phyloP scores from a whole-genome alignment of 2,113 vertebrate species.

The Bos javanicus region DNA sequence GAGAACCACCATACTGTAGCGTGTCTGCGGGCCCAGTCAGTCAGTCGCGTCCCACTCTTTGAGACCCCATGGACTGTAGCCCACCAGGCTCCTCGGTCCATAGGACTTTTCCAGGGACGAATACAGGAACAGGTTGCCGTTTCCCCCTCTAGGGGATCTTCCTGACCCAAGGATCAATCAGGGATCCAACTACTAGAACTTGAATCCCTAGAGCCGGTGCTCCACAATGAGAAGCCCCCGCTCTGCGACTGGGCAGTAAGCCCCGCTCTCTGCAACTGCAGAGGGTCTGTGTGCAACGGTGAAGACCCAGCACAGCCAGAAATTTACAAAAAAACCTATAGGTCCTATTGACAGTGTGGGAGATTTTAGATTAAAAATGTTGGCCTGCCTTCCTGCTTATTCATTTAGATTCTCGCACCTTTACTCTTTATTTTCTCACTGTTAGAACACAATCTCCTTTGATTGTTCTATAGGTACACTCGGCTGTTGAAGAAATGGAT shows the following conservation, averaged over 20 bases:
- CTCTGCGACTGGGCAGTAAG: background rate
- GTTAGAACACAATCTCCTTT: background rate
- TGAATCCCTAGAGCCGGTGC: background rate
- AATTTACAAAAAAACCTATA: background rate
- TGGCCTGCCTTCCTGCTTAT: background rate
- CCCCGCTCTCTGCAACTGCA: background rate
- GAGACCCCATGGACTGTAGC: background rate
- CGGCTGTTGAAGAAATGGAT: conserved; percentile 94
- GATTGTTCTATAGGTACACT: conserved; percentile 86
- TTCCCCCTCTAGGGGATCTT: background rate
- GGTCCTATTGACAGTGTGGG: background rate
- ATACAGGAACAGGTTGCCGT: background rate
- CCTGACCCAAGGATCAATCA: background rate
- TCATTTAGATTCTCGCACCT: background rate
- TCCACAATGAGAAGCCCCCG: background rate
- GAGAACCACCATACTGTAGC: background rate
- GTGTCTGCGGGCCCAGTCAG: background rate
- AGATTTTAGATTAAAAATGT: background rate
- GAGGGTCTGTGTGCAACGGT: fast-evolving
- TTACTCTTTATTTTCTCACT: background rate
- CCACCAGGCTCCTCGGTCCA: background rate
- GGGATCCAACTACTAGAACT: background rate
- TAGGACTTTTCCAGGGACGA: background rate
- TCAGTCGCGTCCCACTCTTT: background rate
- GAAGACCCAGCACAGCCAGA: background rate